Conservation (phyloP, 2,888 invertebrate species). For the Tipula unca region DNA sequence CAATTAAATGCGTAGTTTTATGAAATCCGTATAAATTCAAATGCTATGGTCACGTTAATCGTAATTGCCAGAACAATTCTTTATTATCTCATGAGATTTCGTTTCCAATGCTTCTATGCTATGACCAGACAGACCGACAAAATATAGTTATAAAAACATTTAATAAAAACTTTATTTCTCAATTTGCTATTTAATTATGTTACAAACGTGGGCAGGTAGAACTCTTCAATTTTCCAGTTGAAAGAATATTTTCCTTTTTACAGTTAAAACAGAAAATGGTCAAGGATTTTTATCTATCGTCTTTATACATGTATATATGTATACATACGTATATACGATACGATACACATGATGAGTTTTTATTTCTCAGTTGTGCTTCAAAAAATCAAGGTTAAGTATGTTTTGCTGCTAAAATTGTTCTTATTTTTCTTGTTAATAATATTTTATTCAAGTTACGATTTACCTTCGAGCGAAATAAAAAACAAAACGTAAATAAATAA, state of each 20-base stretch:
- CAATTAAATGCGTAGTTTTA: no score
- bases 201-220: neutral
- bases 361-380: neutral
- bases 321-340: neutral
- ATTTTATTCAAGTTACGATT: neutral
- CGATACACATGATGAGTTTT: neutral
- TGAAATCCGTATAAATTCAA: no score
- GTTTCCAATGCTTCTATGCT: neutral
- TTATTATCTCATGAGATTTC: no score
- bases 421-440: neutral
- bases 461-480: neutral
- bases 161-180: neutral
- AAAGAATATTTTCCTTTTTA: neutral
- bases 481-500: neutral
- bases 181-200: neutral
- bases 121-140: neutral
- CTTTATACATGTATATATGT: no score
- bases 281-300: neutral
- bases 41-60: no score
- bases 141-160: neutral
- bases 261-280: neutral
- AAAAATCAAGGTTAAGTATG: neutral
- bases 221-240: neutral
- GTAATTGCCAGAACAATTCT: no score
- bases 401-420: neutral